A percentile compares a stretch with the other conserved stretches of the same genome.
Evolutionary conservation across 2,888 invertebrate genomes (phyloP).

Genomic region (Lissonota sp.): DNA sequence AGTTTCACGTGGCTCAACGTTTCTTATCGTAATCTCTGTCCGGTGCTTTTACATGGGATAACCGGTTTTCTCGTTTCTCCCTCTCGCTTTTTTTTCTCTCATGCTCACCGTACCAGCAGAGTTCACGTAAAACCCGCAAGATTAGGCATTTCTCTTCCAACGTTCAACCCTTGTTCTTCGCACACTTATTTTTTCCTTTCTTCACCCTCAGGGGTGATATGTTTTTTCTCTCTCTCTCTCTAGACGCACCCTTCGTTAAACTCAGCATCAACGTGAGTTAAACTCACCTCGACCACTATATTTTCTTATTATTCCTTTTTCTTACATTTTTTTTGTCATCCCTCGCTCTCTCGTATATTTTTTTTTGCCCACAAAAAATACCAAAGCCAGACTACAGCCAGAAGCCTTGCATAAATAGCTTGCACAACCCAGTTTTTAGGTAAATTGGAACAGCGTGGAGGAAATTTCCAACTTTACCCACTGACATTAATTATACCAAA

Average conservation of each 20-base stretch:
- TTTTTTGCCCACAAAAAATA: constrained; percentile 7
- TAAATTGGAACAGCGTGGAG: constrained; percentile 45
- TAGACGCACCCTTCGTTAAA: constrained; percentile 19
- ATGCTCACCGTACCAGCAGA: constrained; percentile 19
- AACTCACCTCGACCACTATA: constrained; percentile 38
- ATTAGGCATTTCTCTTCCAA: constrained; percentile 42
- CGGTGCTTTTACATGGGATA: constrained; percentile 52
- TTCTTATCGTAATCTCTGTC: constrained; percentile 60
- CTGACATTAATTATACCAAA: constrained; percentile 52
- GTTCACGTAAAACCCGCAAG: constrained; percentile 49
- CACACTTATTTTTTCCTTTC: neutral
- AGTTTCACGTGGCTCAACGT: constrained; percentile 52
- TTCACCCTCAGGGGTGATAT: neutral
- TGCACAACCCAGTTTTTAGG: constrained; percentile 58
- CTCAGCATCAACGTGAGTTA: constrained; percentile 13
- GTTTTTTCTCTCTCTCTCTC: neutral
- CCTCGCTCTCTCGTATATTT: constrained; percentile 2
- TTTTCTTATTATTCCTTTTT: constrained; percentile 43
- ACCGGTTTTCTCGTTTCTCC: constrained; percentile 55
- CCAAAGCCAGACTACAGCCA: constrained; percentile 14
- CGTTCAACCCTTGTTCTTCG: neutral
- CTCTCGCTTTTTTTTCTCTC: constrained; percentile 39
- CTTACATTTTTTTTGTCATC: constrained; percentile 1
- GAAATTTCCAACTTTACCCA: constrained; percentile 35
- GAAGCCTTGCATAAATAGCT: constrained; percentile 54